These are phyloP conservation scores for Pseudoatta argentina DNA, from an alignment of 1,140 invertebrate genomes.

Conservation along the genomic window DNA sequence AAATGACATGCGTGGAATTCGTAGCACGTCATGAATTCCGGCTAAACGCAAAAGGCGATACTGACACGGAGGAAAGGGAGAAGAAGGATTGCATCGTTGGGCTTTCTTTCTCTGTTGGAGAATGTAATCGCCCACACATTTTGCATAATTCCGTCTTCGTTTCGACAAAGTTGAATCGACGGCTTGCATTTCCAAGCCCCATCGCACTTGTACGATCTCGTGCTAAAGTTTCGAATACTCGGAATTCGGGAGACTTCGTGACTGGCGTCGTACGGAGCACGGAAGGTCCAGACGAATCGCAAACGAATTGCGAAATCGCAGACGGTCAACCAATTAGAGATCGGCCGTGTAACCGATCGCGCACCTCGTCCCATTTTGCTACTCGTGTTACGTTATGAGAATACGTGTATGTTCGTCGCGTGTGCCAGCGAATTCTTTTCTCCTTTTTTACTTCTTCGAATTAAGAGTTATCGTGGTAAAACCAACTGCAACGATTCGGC, in stretches of 20 bases:
- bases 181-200: background rate
- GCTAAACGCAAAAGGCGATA: background rate
- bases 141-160: background rate
- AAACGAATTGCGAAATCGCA: constrained; percentile 46
- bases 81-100: constrained; percentile 26
- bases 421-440: background rate
- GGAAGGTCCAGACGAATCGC: constrained; percentile 11
- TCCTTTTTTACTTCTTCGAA: constrained; percentile 21
- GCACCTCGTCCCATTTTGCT: constrained; percentile 26
- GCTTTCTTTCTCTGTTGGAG: constrained; percentile 73
- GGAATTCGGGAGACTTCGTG: background rate
- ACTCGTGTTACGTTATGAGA: constrained; percentile 37
- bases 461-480: constrained; percentile 35
- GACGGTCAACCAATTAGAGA: constrained; percentile 56
- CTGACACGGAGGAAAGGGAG: background rate
- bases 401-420: constrained; percentile 8
- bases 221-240: background rate
- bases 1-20: constrained; percentile 66
- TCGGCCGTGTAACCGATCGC: constrained; percentile 54
- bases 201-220: background rate
- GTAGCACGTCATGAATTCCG: constrained; percentile 33
- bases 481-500: background rate
- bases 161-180: constrained; percentile 11
- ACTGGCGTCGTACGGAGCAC: background rate
- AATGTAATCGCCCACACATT: background rate